Evolutionary conservation across 1,140 invertebrate species (phyloP), one percentile per base, ranked within the genome.

Genomic region (Matsumurasca onukii): DNA sequence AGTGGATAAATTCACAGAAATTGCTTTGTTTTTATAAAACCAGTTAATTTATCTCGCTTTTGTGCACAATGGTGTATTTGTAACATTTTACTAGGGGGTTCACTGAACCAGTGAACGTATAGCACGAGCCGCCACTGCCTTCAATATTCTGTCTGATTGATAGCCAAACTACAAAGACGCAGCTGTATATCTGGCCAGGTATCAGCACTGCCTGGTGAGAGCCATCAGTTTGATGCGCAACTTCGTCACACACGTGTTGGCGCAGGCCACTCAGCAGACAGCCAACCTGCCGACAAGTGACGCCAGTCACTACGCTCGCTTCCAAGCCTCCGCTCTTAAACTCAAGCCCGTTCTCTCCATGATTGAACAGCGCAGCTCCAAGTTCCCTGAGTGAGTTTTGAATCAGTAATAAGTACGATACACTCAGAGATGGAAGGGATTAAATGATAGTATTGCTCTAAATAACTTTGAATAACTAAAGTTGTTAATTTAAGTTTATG

Each of bases 171-270:
- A 88, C 73, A 89, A 88, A 72, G 93, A 96, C 80, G 85, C 91
- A 0, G 80, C 84, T 55, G 79, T 82, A 0, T 94, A 91, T 74
- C 77, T 88, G 29, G 85, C 89, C 0, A 89, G 91, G 69, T 94
- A 93, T 76, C 85, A 87, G 59, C 91, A 94, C 75, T 89, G 91
- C 73, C 82, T 95, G 74, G 86, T 87, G 31, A 87, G 90, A 75
- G 91, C 91, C 1, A 85, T 95, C n/a, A 86, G 83, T 0, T 80
- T 93, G 57, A 90, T 94, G 68, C 89, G 89, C 74, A 86, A 86
- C 59, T 94, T 90, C 77, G 88, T 93, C 3, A 86, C 82, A 52
- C 86, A 87, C 74, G 85, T 89, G 52, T 82, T 93, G 67, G 86
- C 86, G 73, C 88, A 88, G 73, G 90, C 94, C 0, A 93, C 92